Conservation (phyloP, 2,797 vertebrate species). For the Poecilia velifera region DNA sequence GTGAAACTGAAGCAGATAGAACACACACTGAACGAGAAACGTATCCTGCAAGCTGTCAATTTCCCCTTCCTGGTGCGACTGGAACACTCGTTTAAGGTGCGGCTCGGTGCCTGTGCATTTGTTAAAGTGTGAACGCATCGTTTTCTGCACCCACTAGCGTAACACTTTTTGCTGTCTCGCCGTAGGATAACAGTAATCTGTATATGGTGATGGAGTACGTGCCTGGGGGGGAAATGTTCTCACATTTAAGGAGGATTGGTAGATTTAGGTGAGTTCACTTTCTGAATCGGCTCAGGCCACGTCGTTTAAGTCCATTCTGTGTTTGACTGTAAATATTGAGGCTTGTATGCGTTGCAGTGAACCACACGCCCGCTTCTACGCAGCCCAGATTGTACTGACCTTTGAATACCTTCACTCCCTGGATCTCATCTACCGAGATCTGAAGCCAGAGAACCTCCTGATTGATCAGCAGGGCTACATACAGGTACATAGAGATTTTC, state of each 20-base stretch:
- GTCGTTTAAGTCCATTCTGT: not conserved
- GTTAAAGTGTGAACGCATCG: not conserved
- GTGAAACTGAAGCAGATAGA: constrained; percentile 97
- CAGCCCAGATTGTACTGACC: constrained; percentile 94
- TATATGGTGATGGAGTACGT: constrained; percentile 98
- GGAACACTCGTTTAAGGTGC: constrained; percentile 93
- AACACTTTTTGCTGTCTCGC: constrained; percentile 19
- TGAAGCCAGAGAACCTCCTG: constrained; percentile 95
- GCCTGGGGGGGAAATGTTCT: constrained; percentile 95
- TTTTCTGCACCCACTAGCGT: constrained; percentile 9
- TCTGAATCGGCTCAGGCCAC: not conserved
- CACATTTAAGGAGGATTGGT: constrained; percentile 92
- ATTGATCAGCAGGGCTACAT: constrained; percentile 96
- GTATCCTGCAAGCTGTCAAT: constrained; percentile 92
- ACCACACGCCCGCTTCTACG: constrained; percentile 94
- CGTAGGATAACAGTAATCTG: constrained; percentile 91
- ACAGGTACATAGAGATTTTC: constrained; percentile 72
- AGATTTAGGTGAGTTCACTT: constrained; percentile 86
- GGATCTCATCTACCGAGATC: constrained; percentile 95
- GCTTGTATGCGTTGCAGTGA: constrained; percentile 79
- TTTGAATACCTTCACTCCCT: constrained; percentile 96
- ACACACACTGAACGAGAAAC: constrained; percentile 94
- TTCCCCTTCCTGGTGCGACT: constrained; percentile 92
- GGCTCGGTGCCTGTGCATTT: not conserved
- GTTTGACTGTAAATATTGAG: constrained; percentile 34